phyloP scores from a whole-genome alignment of 2,797 vertebrate genomes.

The Aeoliscus strigatus region DNA sequence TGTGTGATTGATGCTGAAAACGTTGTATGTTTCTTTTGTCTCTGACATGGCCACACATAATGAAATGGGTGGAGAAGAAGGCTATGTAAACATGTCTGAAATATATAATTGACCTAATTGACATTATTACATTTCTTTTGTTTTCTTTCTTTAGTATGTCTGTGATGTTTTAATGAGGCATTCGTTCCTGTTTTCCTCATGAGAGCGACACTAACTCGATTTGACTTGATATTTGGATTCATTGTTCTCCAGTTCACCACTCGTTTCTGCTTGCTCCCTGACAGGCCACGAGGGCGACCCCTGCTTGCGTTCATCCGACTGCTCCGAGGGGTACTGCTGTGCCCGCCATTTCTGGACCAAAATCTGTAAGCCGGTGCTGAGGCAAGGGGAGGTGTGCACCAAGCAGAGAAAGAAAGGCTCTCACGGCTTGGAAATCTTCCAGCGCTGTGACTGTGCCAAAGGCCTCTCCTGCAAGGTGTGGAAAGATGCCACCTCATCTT shows the following conservation, averaged over 20 bases:
- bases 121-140: constrained; percentile 53
- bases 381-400: constrained; percentile 93
- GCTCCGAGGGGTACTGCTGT: constrained; percentile 91
- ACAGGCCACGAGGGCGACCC: constrained; percentile 91
- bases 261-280: constrained; percentile 8
- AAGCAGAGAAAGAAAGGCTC: constrained; percentile 97
- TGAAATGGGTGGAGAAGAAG: constrained; percentile 27
- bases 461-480: constrained; percentile 96
- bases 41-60: constrained; percentile 29
- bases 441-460: constrained; percentile 96
- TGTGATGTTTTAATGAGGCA: constrained; percentile 4
- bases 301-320: constrained; percentile 92
- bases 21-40: constrained; percentile 23
- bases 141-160: constrained; percentile 27
- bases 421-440: constrained; percentile 94
- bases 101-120: constrained; percentile 55
- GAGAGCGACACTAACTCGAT: constrained; percentile 4
- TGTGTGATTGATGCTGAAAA: constrained; percentile 32
- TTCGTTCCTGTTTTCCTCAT: constrained; percentile 26
- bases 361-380: constrained; percentile 97
- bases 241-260: constrained; percentile 7
- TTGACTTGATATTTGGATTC: too few relatives aligned
- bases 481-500: constrained; percentile 97
- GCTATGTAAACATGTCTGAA: constrained; percentile 41
- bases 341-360: constrained; percentile 99